Base-by-base conservation (phyloP, 2,797 vertebrate species). In the Falco naumanni region DNA sequence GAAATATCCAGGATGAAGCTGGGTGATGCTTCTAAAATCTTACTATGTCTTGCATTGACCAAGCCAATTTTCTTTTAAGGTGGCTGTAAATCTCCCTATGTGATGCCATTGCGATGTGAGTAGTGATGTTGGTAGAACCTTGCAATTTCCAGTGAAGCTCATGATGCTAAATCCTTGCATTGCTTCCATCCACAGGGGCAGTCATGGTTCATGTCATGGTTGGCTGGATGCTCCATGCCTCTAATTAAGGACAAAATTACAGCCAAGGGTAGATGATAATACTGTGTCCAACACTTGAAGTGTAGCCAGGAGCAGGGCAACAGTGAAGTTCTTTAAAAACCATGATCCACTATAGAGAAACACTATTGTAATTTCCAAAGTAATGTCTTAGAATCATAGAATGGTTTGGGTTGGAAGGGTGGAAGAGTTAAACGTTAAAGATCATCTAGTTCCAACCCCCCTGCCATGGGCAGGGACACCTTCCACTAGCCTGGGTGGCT, bases 241-340 rank as follows among this genome's bases (percentile, higher is more conserved):
- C 11, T 65, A 37, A 31, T 45, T 60, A 21, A 56, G 37, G 34
- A 51, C 31, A 47, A 51, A 41, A 34, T 47, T 54, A 33, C n/a
- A 83, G 13, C 34, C 34, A 70, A 59, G 5, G 7, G 5, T 20
- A 9, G 15, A 15, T 41, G 29, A 53, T 24, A 15, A 31, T 48
- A 2, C 0, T 57, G 22, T 80, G 39, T 61, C 26, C 12, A 37
- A 4, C 0, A 1, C 0, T 0, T 59, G 11, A 47, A 56, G 20
- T 54, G 15, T 57, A 75, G 45, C 47, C 34, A 70, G 50, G 33
- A 71, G 11, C 24, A 19, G 39, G 47, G 33, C n/a, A 54, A 45
- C 33, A 56, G 22, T 31, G n/a, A 68, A 20, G 5, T 26, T 43
- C 34, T 74, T 43, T 43, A 77, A 81, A 91, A 92, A 7, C 8